Base-by-base conservation (phyloP, 2,888 invertebrate genomes). In the Lasiommata megera region DNA sequence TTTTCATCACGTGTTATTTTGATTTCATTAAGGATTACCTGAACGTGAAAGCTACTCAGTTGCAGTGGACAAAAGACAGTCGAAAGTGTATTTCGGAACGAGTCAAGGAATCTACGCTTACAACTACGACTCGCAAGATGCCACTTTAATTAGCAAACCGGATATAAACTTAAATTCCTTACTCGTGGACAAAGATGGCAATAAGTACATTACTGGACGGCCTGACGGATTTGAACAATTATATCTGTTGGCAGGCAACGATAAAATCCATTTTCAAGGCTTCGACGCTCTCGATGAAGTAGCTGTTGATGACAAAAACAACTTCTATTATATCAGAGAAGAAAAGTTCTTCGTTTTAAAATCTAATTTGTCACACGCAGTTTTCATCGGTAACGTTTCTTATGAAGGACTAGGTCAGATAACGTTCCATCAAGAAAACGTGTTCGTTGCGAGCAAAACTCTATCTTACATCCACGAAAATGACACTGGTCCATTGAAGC, bases 341-440 rank as follows among this genome's bases (percentile, higher is more conserved):
- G 78, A 80, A 2, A 76, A 80, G 53, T 51, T 88, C 8, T 88
- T 68, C 53, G 77, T 85, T 6, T 63, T 86, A 23, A 84, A 79
- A 61, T 70, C 75, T 3, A 76, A 66, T 48, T 61, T 71, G 7
- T 73, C 77, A 1, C 67, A 61, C 6, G 79, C 86, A 0, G 67
- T 70, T 12, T 74, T 70, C 34, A 73, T 88, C 6, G 77, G 79
- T 2, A 77, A 80, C 61, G 67, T 88, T 0, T 63, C 73, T 1
- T 85, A 83, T 58, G 71, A 77, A 44, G 85, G 82, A 8, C 76
- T 79, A 51, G 84, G 80, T 8, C 85, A 87, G 72, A 87, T 88
- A 69, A 70, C 83, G 14, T 76, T 85, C 41, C 68, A 84, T 57
- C 72, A 80, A 34, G 72, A 76, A 47, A 77, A 69, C 18, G 74